Evolutionary conservation across 35 echinoderm and acorn worm species (phyloP).

Genomic region (Hemicentrotus pulcherrimus): DNA sequence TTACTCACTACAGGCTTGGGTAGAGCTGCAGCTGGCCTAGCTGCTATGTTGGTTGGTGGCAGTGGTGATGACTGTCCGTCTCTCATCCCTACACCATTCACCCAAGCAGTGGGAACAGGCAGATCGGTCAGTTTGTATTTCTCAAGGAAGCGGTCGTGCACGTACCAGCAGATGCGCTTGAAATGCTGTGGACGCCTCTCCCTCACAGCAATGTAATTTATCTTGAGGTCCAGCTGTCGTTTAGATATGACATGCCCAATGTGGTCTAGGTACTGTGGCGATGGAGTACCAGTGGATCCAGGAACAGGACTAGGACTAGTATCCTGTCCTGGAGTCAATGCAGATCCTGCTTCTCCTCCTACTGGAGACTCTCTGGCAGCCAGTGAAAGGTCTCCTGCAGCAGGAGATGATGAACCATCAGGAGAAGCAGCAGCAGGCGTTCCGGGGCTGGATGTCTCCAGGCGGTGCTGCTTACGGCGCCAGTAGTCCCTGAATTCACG

Average conservation of each 20-base stretch:
- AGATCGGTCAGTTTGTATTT: slow-evolving; percentile 72
- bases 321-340: not conserved
- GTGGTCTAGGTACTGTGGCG: slow-evolving; percentile 14
- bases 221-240: slow-evolving; percentile 87
- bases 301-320: not conserved
- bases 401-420: not conserved
- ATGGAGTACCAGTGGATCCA: not conserved
- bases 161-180: slow-evolving; percentile 91
- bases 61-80: slow-evolving; percentile 13
- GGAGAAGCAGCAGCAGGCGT: not conserved
- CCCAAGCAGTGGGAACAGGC: slow-evolving; percentile 75
- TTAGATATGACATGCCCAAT: slow-evolving; percentile 74
- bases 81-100: slow-evolving; percentile 38
- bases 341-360: not conserved
- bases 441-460: not conserved
- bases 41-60: slow-evolving; percentile 45
- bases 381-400: not conserved
- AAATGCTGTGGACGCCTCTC: slow-evolving; percentile 66
- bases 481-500: slow-evolving; percentile 90
- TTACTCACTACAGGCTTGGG: slow-evolving; percentile 1
- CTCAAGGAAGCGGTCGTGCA: slow-evolving; percentile 72
- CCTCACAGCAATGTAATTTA: slow-evolving; percentile 75
- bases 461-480: slow-evolving; percentile 64
- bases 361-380: slow-evolving; percentile 5
- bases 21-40: slow-evolving; percentile 1